Conservation (phyloP, 2,113 vertebrate species). For the Phrynosoma platyrhinos region DNA sequence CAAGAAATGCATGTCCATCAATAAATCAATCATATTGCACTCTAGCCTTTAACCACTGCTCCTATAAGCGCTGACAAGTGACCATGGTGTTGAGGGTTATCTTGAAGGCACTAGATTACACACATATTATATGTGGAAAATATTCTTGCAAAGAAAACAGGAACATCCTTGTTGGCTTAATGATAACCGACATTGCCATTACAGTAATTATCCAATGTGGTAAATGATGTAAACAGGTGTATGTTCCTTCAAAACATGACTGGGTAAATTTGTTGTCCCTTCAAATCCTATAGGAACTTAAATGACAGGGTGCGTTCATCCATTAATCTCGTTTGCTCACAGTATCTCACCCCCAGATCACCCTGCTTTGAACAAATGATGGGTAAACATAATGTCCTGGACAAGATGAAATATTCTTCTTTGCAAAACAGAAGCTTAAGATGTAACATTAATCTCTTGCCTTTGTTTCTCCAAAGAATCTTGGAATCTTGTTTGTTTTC, state of each 20-base stretch:
- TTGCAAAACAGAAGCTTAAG: background rate
- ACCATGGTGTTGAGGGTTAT: too few species aligned
- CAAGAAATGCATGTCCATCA: too few species aligned
- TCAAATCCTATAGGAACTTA: background rate
- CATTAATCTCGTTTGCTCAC: background rate
- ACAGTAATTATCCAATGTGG: too few species aligned
- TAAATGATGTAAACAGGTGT: background rate
- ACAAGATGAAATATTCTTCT: too few species aligned
- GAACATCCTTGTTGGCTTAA: background rate
- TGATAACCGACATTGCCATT: background rate
- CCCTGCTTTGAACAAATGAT: background rate
- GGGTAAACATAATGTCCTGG: too few species aligned
- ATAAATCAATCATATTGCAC: too few species aligned
- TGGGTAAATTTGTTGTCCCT: slow-evolving; percentile 1
- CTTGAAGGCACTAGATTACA: too few species aligned
- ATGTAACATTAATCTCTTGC: background rate
- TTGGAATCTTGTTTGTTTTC: background rate
- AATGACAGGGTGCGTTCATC: background rate
- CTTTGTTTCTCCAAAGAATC: background rate
- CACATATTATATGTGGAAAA: background rate
- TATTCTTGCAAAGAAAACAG: background rate
- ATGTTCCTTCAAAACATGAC: slow-evolving; percentile 1
- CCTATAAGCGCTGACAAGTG: too few species aligned
- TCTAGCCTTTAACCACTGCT: too few species aligned
- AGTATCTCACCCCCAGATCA: too few species aligned